These are phyloP conservation scores for Torymus texanus DNA, from an alignment of 2,888 invertebrate species.

Conservation along the genomic window DNA sequence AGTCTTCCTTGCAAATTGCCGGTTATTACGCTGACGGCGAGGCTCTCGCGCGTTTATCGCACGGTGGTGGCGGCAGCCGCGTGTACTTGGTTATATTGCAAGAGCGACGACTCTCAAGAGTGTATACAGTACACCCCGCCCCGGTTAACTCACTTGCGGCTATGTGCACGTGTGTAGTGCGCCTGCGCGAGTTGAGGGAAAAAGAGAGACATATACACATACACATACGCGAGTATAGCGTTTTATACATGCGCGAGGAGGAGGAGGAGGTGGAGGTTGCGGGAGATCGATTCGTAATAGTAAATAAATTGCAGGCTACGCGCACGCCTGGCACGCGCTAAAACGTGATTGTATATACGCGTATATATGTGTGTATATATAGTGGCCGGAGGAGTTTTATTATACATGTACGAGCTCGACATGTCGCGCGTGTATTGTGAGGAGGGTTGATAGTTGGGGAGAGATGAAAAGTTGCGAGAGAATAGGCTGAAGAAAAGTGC, in stretches of 20 bases:
- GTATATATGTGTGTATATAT: too few relatives aligned
- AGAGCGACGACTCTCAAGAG: slow-evolving; percentile 15
- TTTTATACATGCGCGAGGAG: slow-evolving; percentile 15
- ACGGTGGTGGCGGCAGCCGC: too few relatives aligned
- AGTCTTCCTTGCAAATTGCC: slow-evolving; percentile 73
- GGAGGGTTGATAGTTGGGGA: not conserved
- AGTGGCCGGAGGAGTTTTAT: slow-evolving; percentile 5
- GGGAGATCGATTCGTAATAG: slow-evolving; percentile 50
- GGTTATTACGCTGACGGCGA: slow-evolving; percentile 70
- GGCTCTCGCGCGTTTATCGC: slow-evolving; percentile 67
- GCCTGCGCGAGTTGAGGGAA: slow-evolving; percentile 1
- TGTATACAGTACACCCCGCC: slow-evolving; percentile 29
- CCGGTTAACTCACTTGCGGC: slow-evolving; percentile 31
- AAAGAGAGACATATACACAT: not conserved
- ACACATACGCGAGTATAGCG: not conserved
- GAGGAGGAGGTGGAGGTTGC: too few relatives aligned
- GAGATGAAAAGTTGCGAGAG: slow-evolving; percentile 21
- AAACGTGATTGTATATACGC: too few relatives aligned
- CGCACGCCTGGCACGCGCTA: too few relatives aligned
- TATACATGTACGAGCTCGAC: slow-evolving; percentile 37
- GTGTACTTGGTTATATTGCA: slow-evolving; percentile 65
- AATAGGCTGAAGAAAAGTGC: not conserved
- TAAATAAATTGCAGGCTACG: slow-evolving; percentile 36
- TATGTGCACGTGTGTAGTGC: not conserved
- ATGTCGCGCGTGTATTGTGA: slow-evolving; percentile 46